phyloP scores from a whole-genome alignment of 2,888 invertebrate species.

The Plagiodera versicolora region DNA sequence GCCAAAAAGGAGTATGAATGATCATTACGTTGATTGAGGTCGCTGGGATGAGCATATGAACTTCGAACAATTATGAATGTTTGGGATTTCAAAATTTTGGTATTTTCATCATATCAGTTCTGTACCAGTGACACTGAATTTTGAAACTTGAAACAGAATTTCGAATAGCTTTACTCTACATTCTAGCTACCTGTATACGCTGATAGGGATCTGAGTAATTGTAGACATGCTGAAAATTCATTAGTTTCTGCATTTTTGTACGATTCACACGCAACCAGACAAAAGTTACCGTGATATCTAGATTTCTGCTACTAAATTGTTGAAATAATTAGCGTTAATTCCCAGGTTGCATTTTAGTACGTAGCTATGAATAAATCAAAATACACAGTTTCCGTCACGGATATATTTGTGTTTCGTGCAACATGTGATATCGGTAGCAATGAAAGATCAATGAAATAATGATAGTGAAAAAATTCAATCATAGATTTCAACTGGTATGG shows the following conservation, averaged over 20 bases:
- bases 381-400: neutral
- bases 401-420: neutral
- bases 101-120: no score
- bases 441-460: no score
- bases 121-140: no score
- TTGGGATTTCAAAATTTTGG: no score
- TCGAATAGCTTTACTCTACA: no score
- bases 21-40: no score
- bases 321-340: constrained; percentile 1
- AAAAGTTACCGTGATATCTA: neutral
- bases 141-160: no score
- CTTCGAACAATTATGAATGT: no score
- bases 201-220: neutral
- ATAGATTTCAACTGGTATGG: no score
- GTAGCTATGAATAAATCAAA: neutral
- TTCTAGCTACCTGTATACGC: neutral
- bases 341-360: neutral
- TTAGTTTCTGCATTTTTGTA: neutral
- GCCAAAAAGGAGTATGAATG: no score
- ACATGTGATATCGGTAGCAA: neutral
- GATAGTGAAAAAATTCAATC: no score
- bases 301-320: neutral
- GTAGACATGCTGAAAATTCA: neutral
- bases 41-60: no score
- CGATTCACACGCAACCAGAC: neutral